Percentiles rank a stretch among this genome's conserved stretches.
Conservation (phyloP, 2,888 invertebrate genomes). For the Cosmia trapezina region DNA sequence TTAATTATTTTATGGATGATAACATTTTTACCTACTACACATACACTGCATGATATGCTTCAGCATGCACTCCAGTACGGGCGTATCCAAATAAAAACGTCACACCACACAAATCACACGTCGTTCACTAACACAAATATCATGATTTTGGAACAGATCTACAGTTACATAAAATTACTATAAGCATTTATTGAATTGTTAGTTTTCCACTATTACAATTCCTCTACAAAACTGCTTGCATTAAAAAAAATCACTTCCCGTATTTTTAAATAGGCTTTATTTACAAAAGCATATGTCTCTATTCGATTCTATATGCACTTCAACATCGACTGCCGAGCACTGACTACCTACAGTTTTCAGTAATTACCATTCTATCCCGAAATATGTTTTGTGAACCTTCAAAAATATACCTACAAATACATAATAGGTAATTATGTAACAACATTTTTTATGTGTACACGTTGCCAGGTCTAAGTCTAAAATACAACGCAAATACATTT, state of each 20-base stretch:
- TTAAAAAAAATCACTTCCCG: background rate
- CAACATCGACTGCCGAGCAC: background rate
- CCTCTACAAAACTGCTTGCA: background rate
- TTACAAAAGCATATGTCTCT: background rate
- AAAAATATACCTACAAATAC: constrained; percentile 51
- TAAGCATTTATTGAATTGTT: background rate
- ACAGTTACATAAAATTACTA: background rate
- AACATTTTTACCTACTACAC: background rate
- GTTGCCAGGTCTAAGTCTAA: constrained; percentile 36
- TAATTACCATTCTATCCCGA: constrained; percentile 18
- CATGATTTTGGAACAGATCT: background rate
- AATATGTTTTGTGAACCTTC: constrained; percentile 16
- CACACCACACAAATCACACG: too few species aligned
- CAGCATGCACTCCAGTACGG: background rate
- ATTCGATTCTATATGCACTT: background rate
- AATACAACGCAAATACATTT: constrained; percentile 43
- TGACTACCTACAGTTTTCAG: constrained; percentile 13
- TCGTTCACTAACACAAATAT: background rate
- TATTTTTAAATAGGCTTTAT: constrained; percentile 1
- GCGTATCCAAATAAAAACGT: background rate
- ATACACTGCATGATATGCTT: background rate
- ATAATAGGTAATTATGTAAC: constrained; percentile 13
- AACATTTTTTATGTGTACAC: constrained; percentile 10
- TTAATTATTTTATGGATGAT: constrained; percentile 2
- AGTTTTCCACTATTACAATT: background rate